Evolutionary conservation across 2,888 invertebrate genomes (phyloP), one percentile per base, ranked within the genome.

Genomic region (Meteorus cinctellus): DNA sequence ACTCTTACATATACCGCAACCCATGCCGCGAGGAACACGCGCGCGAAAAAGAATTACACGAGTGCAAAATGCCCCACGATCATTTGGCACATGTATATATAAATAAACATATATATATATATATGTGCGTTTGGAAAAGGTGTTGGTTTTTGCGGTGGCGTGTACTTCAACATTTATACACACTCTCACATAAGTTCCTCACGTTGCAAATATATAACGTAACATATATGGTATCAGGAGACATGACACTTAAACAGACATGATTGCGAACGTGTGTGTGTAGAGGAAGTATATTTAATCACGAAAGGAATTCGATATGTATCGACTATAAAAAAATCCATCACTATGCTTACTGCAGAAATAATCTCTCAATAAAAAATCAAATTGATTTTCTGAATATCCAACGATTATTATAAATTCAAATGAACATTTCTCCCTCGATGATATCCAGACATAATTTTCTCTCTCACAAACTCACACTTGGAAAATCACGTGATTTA

Each of bases 1-100:
- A 2, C 62, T 19, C 24, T 60, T 14, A 62, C 14, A 55, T 27
- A 31, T 12, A 31, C 29, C 62, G n/a, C 10, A 14, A 62, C 4
- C 31, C 14, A 62, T 19, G 36, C 36, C 65, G 65, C 19, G n/a
- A 65, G 65, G 41, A 36, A 65, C 19, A 65, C 65, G 41, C 65
- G 34, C 62, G 41, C 65, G 19, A 65, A 27, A 65, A 65, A 65
- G 41, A 65, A 65, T 63, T 31, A 16, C 65, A 36, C 65, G 36
- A 29, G 62, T 55, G 19, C 19, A 55, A 65, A 41, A 34, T 36
- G 24, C 19, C 65, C 65, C 36, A 65, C 65, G n/a, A 41, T 41
- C 65, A 65, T 65, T 65, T 41, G 31, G 31, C 65, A 29, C 36
- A 36, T 14, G 36, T 65, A 41, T 29, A 62, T 3, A 62, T 31